Base-by-base conservation (phyloP, 2,113 vertebrate genomes). In the Toxostoma redivivum region DNA sequence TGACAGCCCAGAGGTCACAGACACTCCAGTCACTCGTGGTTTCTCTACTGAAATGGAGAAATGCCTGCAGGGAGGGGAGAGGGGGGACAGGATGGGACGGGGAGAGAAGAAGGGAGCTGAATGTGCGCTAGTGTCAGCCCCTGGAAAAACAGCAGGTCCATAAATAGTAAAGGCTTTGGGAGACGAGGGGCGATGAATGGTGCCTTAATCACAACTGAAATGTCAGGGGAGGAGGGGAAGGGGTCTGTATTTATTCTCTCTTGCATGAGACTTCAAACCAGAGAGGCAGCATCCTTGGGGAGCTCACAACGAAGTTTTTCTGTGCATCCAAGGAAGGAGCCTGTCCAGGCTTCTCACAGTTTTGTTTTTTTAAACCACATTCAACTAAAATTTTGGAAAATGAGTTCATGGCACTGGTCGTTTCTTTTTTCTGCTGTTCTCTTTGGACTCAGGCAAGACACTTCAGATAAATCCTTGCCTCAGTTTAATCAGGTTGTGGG, bases 1-100 rank as follows among this genome's bases (percentile, higher is more conserved):
- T 84, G 94, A 94, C 93, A 94, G 97, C 97, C 91, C 96, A 86
- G 96, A 95, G 97, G 96, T 96, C 96, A 97, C 88, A 92, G 95
- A 95, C 97, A 97, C 97, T 95, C 87, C 84, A 97, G 95, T 97
- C 95, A 95, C 95, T 95, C 89, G 95, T 97, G 97, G 95, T 97
- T 97, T 97, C 92, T 94, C 94, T 96, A 92, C 89, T 61, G 95
- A 95, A 96, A 97, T 73, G 97, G 88, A 97, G 93, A 93, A 93
- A 95, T 96, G 97, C 84, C 91, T 97, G 94, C 91, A 90, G 47
- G 90, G 92, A 95, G 95, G 76, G 88, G 93, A 83, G 78, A 60
- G 77, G 80, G 74, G 79, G 56, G 44, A 73, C 67, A 45, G 83
- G 74, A 53, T 83, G 80, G 74, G 78, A 69, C 0, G 33, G 73